Evolutionary conservation across 1,140 invertebrate species (phyloP).

Genomic region (Neodiprion lecontei): DNA sequence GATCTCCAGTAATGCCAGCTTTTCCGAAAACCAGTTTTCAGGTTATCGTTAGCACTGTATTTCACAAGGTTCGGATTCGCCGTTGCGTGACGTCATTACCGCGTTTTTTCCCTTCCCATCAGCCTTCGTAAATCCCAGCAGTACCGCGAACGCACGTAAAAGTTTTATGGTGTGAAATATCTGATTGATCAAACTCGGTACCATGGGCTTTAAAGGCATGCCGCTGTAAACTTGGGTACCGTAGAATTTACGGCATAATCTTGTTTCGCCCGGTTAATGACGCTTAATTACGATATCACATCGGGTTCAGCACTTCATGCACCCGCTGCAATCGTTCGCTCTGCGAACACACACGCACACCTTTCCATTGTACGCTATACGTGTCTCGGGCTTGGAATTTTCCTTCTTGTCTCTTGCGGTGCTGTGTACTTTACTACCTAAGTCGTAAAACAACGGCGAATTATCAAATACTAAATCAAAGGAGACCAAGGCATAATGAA

Average conservation of each 20-base stretch:
- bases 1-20: too few species aligned
- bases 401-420: too few species aligned
- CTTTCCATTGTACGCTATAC: too few species aligned
- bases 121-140: too few species aligned
- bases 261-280: neutral
- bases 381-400: too few species aligned
- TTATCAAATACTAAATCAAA: neutral
- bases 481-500: too few species aligned
- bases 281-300: neutral
- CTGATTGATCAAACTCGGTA: neutral
- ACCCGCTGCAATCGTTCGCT: neutral
- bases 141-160: neutral
- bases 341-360: neutral
- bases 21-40: too few species aligned
- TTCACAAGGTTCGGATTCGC: too few species aligned
- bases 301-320: neutral
- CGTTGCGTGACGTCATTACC: too few species aligned
- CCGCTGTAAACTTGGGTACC: neutral
- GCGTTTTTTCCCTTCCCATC: too few species aligned
- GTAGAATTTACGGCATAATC: neutral
- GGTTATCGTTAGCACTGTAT: too few species aligned
- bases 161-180: constrained; percentile 2
- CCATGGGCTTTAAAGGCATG: neutral
- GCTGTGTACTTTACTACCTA: too few species aligned
- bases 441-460: neutral